A percentile compares a stretch with the other conserved stretches of the same genome.
Evolutionary conservation across 2,888 invertebrate species (phyloP).

Genomic region (Trilocha varians): DNA sequence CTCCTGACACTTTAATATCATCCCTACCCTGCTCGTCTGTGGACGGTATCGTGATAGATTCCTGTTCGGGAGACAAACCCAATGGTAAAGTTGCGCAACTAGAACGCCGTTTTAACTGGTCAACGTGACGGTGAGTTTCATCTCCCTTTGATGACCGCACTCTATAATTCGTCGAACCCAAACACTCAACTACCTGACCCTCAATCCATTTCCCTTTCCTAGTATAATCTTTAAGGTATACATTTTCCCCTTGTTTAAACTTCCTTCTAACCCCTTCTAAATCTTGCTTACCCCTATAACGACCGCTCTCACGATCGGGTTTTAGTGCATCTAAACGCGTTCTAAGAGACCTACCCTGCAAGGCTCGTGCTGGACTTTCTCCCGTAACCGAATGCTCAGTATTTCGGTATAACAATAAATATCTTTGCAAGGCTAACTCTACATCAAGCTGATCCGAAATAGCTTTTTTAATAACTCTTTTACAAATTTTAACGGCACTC

Average conservation of each 20-base stretch:
- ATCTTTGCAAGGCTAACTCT: constrained; percentile 5
- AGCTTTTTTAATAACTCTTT: constrained; percentile 14
- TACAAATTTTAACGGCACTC: constrained; percentile 10
- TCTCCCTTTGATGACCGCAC: background rate
- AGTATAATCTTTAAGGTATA: constrained; percentile 1
- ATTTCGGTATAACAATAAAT: constrained; percentile 8
- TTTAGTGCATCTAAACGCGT: constrained; percentile 4
- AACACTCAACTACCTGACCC: background rate
- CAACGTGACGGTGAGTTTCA: background rate
- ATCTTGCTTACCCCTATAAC: background rate
- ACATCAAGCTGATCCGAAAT: constrained; percentile 5
- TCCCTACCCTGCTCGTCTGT: no score
- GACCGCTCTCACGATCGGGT: constrained; percentile 1
- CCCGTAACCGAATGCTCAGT: constrained; percentile 8
- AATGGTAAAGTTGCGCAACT: no score
- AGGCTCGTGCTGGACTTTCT: constrained; percentile 5
- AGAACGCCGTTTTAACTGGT: background rate
- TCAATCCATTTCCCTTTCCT: constrained; percentile 1
- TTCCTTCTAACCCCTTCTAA: background rate
- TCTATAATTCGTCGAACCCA: background rate
- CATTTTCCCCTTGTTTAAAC: background rate
- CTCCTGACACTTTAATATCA: no score
- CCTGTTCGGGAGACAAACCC: no score
- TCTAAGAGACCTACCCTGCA: constrained; percentile 6
- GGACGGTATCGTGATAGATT: no score